Percentiles rank a stretch among this genome's conserved stretches.
Conservation (phyloP, 2,797 vertebrate species). For the Cheirogaleus major region DNA sequence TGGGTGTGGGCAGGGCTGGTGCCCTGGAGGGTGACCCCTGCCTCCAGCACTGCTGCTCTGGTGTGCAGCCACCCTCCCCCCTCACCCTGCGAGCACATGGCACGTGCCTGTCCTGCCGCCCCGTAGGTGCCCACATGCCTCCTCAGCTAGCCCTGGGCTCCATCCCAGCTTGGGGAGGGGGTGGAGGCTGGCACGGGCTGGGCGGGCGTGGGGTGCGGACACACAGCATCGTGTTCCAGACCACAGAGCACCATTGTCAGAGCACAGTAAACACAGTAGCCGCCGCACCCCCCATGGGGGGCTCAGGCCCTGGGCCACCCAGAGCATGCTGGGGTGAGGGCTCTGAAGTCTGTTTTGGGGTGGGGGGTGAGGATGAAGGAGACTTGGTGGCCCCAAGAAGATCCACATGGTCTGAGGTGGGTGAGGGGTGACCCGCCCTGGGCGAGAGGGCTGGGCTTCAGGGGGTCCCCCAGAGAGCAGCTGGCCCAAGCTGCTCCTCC, state of each 20-base stretch:
- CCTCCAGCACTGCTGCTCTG: accelerated
- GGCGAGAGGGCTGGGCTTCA: not conserved
- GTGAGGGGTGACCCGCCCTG: accelerated
- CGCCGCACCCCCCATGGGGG: not conserved
- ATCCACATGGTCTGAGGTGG: not conserved
- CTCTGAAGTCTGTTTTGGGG: not conserved
- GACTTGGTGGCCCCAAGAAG: not conserved
- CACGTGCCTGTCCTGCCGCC: not conserved
- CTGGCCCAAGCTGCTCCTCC: not conserved
- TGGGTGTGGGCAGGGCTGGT: not conserved
- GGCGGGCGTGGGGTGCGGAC: constrained; percentile 35
- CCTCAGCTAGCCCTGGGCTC: not conserved
- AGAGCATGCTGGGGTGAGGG: not conserved
- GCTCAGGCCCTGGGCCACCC: not conserved
- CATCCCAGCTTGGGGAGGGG: not conserved
- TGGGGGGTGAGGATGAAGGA: not conserved
- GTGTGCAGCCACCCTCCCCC: not conserved
- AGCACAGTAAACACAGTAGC: not conserved
- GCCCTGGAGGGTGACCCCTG: not conserved
- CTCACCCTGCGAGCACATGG: not conserved
- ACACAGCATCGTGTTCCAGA: constrained; percentile 32
- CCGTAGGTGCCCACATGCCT: not conserved
- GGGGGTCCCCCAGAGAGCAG: accelerated
- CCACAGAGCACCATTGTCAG: constrained; percentile 77
- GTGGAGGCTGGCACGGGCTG: constrained; percentile 70